Conservation (phyloP, 2,113 vertebrate genomes). For the Gambusia affinis region DNA sequence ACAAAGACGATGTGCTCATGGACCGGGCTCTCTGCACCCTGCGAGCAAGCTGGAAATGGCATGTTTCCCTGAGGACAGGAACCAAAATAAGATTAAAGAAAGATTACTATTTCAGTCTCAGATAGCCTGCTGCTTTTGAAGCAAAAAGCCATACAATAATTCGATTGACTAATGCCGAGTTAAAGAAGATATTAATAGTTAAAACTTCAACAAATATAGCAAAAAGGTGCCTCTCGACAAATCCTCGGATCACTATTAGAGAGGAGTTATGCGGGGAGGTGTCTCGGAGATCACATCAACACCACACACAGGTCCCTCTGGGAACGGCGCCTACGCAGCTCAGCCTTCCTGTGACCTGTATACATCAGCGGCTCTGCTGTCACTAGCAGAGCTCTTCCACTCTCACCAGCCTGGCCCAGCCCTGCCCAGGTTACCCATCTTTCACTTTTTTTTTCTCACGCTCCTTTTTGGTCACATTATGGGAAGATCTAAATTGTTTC, state of each 20-base stretch:
- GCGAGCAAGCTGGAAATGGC: slow-evolving; percentile 44
- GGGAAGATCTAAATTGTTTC: slow-evolving; percentile 20
- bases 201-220: neutral
- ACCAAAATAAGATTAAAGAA: slow-evolving; percentile 15
- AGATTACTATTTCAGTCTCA: slow-evolving; percentile 17
- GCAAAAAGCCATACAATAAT: neutral
- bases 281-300: slow-evolving; percentile 42
- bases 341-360: slow-evolving; percentile 63
- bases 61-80: slow-evolving; percentile 26
- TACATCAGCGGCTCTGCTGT: slow-evolving; percentile 51
- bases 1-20: slow-evolving; percentile 39
- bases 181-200: neutral
- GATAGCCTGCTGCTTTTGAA: slow-evolving; percentile 4
- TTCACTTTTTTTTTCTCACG: slow-evolving; percentile 58
- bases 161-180: neutral
- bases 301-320: slow-evolving; percentile 41
- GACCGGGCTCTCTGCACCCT: slow-evolving; percentile 29
- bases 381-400: slow-evolving; percentile 30
- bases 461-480: slow-evolving; percentile 23
- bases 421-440: slow-evolving; percentile 56
- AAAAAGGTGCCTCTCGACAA: neutral
- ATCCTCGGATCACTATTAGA: slow-evolving; percentile 32
- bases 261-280: slow-evolving; percentile 22
- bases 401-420: slow-evolving; percentile 37
- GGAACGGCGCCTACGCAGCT: slow-evolving; percentile 51